phyloP scores from a whole-genome alignment of 2,888 invertebrate species.

The Sabellastarte sp. region DNA sequence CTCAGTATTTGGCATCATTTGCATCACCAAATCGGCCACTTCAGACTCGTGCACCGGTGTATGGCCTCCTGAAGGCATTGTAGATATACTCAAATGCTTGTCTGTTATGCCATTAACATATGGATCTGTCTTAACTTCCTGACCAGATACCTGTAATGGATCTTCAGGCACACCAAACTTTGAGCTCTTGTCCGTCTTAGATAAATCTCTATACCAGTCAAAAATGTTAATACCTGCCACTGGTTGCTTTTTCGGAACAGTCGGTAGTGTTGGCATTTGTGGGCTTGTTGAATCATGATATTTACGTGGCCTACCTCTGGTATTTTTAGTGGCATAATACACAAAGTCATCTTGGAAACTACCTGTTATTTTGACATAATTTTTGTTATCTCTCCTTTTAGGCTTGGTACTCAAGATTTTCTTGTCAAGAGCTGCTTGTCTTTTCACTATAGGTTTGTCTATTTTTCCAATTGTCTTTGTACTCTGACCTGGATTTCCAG shows the following conservation, averaged over 20 bases:
- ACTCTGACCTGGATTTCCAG: neutral
- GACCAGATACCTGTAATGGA: neutral
- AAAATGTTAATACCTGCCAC: conserved; percentile 26
- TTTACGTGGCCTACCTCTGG: conserved; percentile 41
- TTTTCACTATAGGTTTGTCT: neutral
- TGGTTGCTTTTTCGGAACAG: neutral
- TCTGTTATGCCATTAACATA: no score
- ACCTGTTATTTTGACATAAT: conserved; percentile 54
- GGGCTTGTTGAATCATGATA: neutral
- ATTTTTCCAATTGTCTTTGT: neutral
- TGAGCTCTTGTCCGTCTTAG: conserved; percentile 29
- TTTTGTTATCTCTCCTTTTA: conserved; percentile 22
- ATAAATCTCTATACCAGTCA: conserved; percentile 35
- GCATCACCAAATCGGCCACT: conserved; percentile 32
- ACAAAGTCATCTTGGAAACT: conserved; percentile 57
- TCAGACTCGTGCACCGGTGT: conserved; percentile 31
- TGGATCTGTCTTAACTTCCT: neutral
- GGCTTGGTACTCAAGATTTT: neutral
- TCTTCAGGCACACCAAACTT: conserved; percentile 14
- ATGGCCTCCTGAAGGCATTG: conserved; percentile 4
- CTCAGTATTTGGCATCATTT: conserved; percentile 11
- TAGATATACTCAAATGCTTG: neutral
- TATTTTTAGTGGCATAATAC: conserved; percentile 54
- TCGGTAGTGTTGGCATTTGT: neutral
- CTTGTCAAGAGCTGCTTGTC: neutral